A percentile compares a stretch with the other conserved stretches of the same genome.
Evolutionary conservation across 1,140 invertebrate species (phyloP).

Genomic region (Chionoecetes opilio): DNA sequence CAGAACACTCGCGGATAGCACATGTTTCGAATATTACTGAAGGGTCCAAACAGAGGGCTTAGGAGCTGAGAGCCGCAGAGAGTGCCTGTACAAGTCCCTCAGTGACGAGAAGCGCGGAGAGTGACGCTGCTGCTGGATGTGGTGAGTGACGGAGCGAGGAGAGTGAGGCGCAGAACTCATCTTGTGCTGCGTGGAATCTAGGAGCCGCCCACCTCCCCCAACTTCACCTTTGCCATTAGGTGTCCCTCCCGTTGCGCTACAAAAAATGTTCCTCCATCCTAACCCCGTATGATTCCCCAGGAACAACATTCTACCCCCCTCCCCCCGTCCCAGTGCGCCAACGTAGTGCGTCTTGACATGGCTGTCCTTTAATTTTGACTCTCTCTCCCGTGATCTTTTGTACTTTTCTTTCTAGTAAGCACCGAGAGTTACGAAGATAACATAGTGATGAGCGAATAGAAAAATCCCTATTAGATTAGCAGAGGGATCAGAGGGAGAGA

Average conservation of each 20-base stretch:
- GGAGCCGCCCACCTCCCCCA: neutral
- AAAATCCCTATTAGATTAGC: too few species aligned
- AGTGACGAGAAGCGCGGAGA: neutral
- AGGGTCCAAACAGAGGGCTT: neutral
- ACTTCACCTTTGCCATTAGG: neutral
- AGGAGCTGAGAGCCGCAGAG: neutral
- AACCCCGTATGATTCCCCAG: too few species aligned
- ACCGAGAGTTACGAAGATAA: too few species aligned
- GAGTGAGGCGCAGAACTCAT: neutral
- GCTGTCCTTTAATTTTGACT: neutral
- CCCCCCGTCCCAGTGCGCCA: neutral
- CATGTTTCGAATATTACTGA: neutral
- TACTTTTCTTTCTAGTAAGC: too few species aligned
- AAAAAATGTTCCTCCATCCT: neutral
- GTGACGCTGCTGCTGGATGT: too few species aligned
- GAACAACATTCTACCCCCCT: too few species aligned
- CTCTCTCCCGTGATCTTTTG: too few species aligned
- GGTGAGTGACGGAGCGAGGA: neutral
- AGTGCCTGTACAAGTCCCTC: neutral
- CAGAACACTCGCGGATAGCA: neutral
- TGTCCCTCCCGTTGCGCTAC: neutral
- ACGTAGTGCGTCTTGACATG: neutral
- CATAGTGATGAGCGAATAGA: too few species aligned
- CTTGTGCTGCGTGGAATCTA: neutral
- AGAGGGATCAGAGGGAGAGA: too few species aligned